Base-by-base conservation (phyloP, 2,888 invertebrate species). In the Diogma glabrata region DNA sequence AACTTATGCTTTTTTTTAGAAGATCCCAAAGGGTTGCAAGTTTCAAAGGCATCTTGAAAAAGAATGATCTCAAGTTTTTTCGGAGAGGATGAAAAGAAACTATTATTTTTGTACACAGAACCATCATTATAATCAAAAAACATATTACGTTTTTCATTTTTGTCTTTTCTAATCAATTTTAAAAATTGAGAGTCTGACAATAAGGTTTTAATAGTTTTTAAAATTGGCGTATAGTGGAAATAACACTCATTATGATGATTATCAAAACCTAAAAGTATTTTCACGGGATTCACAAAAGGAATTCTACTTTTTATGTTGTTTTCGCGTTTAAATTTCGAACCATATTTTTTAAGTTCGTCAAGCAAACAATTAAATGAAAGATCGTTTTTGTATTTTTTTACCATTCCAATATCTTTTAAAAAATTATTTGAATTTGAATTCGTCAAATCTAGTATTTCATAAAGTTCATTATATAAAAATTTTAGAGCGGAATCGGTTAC, bases 41-140 rank as follows among this genome's bases (percentile, higher is more conserved):
- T 16, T 53, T 63, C 60, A 52, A 63, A 60, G 8, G 58, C 58
- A 56, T 62, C 61, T 55, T 62, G 61, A 55, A 58, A 63, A 14
- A 63, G 43, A 45, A 62, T 59, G 12, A 60, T 51, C 53, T 47
- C 46, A n/a, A 54, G 12, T 16, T 53, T 46, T 16, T 47, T 43
- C 3, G 19, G 10, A 49, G 3, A 3, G 4, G 5, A 53, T 52
- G 26, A 49, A 48, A 57, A 55, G 54, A 57, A 56, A 22, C 7
- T 26, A 24, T 54, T 56, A 17, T 52, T 36, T 50, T 52, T 53
- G 45, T 12, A 51, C n/a, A n/a, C n/a, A n/a, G n/a, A n/a, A n/a
- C n/a, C n/a, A n/a, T n/a, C n/a, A n/a, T n/a, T n/a, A n/a, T n/a
- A n/a, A n/a, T n/a, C n/a, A n/a, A n/a, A n/a, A n/a, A n/a, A n/a